These are phyloP conservation scores for Lucifuga dentata DNA, from an alignment of 2,113 vertebrate genomes.

Conservation along the genomic window DNA sequence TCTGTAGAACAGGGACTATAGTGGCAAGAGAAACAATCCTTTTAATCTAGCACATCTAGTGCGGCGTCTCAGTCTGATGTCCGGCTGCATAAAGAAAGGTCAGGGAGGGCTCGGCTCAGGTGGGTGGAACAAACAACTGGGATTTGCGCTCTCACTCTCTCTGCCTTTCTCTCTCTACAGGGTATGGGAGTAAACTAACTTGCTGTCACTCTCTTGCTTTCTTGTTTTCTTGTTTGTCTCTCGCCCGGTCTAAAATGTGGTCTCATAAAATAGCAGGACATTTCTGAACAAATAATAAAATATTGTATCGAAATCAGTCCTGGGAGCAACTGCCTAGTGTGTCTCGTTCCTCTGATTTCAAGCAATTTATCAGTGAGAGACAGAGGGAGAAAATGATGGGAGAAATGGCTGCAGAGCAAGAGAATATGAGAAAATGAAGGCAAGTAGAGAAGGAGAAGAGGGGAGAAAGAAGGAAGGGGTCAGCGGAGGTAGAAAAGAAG, in stretches of 20 bases:
- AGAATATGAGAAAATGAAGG: slow-evolving; percentile 37
- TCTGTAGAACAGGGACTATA: slow-evolving; percentile 53
- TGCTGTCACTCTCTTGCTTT: slow-evolving; percentile 5
- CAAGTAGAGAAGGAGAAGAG: slow-evolving; percentile 46
- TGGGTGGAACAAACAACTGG: slow-evolving; percentile 76
- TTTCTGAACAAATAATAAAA: slow-evolving; percentile 26
- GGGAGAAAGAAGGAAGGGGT: slow-evolving; percentile 55
- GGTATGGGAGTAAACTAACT: slow-evolving; percentile 46
- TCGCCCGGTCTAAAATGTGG: slow-evolving; percentile 5
- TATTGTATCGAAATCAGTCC: slow-evolving; percentile 19
- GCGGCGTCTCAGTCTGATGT: slow-evolving; percentile 62
- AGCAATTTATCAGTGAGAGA: slow-evolving; percentile 48
- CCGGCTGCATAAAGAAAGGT: slow-evolving; percentile 69
- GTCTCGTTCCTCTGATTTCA: slow-evolving; percentile 44
- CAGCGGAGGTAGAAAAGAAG: slow-evolving; percentile 68
- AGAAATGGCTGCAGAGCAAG: slow-evolving; percentile 18
- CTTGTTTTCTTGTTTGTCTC: slow-evolving; percentile 29
- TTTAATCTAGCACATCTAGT: slow-evolving; percentile 75
- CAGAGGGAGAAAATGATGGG: not conserved
- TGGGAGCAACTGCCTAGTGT: slow-evolving; percentile 15
- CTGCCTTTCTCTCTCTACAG: slow-evolving; percentile 7
- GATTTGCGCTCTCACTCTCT: slow-evolving; percentile 48
- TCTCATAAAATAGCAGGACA: not conserved
- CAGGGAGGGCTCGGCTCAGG: slow-evolving; percentile 57
- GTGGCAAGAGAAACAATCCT: slow-evolving; percentile 53